Evolutionary conservation across 92 coral and sea anemone genomes (phyloP), one percentile per base, ranked within the genome.

Genomic region (Porites lobata): DNA sequence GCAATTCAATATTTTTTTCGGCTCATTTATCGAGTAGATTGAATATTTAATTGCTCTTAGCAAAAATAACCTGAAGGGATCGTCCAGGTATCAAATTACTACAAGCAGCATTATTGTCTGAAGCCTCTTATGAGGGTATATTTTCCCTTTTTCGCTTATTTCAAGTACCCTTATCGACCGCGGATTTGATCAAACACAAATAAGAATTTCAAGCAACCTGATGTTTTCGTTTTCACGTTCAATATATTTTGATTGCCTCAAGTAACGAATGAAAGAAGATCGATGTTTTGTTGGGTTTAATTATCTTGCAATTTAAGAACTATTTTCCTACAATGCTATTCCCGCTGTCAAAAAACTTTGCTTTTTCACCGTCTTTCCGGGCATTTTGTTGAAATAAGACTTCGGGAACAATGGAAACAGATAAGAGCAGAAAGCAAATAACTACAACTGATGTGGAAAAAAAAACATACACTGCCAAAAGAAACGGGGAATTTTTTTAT

Each of bases 221-320:
- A 4, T 38, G 47, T 38, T 38, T 38, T 38, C 47, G 47, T 4
- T 38, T 38, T 38, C 47, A 38, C 47, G 47, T 38, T 38, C 47
- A 38, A 38, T 38, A 38, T 38, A 38, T 38, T 38, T 38, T 38
- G 47, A 38, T 38, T 38, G 47, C 47, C 47, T 3, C 47, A 38
- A 4, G 47, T 38, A 38, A 3, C 47, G 6, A 38, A 38, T 38
- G 47, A 38, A 38, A 4, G 47, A 38, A 38, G 47, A 3, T 38
- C 24, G 21, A 18, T 58, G 63, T 53, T 56, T 29, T n/a, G 69
- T 26, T n/a, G 51, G 2, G 9, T 11, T 22, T 19, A 8, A 77
- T 29, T 77, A 77, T 77, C 69, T 57, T 17, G 68, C 68, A 77
- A 58, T 61, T 57, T 22, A 15, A 76, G 80, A 76, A 58, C 80